Base-by-base conservation (phyloP, 2,888 invertebrate genomes). In the Aleiodes leptofemur region DNA sequence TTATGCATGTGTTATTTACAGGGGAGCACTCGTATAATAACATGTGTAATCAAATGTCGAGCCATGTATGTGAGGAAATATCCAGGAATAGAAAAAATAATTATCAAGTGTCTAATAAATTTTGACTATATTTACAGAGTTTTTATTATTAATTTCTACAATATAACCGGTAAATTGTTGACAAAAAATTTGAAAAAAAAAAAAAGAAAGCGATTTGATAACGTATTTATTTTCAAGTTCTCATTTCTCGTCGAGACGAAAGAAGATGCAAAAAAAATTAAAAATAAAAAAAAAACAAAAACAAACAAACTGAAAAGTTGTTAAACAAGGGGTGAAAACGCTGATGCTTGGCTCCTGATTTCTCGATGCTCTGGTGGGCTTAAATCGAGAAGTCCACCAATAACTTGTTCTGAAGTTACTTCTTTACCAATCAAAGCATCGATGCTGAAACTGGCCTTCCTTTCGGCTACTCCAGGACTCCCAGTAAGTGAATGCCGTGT, bases 271-370 rank as follows among this genome's bases (percentile, higher is more conserved):
- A 23, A 23, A 23, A 23, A 23, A 23, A 23, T 1, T 23, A 2
- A 2, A 23, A 23, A 23, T 1, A 23, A 23, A 23, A 23, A 23
- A 23, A 59, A 59, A 38, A n/a, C n/a, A n/a, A n/a, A n/a, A n/a
- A n/a, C n/a, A n/a, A n/a, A n/a, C n/a, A n/a, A 31, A 16, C 48
- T 38, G 38, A 38, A 23, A 23, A 43, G 11, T 13, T 43, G 76
- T 82, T 87, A 89, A 85, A 90, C 79, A 91, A 95, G 90, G 5
- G 95, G 94, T 1, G 94, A 94, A 86, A 95, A 95, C 8, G 95
- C 95, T 5, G 93, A 92, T 53, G 92, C 91, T 86, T 93, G 91
- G 84, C 91, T 91, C 75, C 89, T 84, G 77, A 88, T 89, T 73
- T 88, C 88, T 3, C 88, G 83, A 74, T 88, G 87, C 61, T 89